Base-by-base conservation (phyloP, 1,140 invertebrate species). In the Drosophila mayri region DNA sequence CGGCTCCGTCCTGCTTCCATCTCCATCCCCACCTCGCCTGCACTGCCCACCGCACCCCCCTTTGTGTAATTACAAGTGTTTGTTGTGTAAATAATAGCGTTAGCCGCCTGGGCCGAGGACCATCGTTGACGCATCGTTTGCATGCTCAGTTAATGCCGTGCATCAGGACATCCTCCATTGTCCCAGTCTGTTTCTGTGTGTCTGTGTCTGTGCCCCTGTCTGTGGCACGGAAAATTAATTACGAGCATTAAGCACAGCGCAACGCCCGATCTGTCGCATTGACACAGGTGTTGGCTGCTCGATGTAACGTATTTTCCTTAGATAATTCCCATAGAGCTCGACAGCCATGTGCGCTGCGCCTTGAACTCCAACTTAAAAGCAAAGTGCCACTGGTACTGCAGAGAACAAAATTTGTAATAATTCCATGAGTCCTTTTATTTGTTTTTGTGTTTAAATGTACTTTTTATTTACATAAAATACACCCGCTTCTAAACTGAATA, bases 61-160 rank as follows among this genome's bases (percentile, higher is more conserved):
- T 72, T 78, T 68, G 58, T 79, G 55, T 79, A 84, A 83, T 79
- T 83, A 71, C 75, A 79, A 85, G 73, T 86, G 82, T 81, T 85
- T 85, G 77, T 76, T 77, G 77, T 74, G 81, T 80, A 86, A 85
- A 85, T 85, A 85, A 86, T 77, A 81, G 82, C 73, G 78, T 80
- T 59, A 70, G 67, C 67, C 67, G 66, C 67, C 68, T 41, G 52
- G 52, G 37, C 67, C 66, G 46, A 81, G 77, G 60, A 65, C 71
- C 73, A 76, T 83, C 64, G 65, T 68, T 57, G 55, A 55, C 59
- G 80, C 64, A 65, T 83, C 80, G 80, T 70, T 79, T 64, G 81
- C 83, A 79, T 85, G 81, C 76, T 83, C 72, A 84, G 59, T 47
- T 83, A 60, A 78, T 79, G 80, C 61, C 63, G 54, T 78, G 75